phyloP scores from a whole-genome alignment of 2,113 vertebrate genomes.

The Triplophysa rosa region DNA sequence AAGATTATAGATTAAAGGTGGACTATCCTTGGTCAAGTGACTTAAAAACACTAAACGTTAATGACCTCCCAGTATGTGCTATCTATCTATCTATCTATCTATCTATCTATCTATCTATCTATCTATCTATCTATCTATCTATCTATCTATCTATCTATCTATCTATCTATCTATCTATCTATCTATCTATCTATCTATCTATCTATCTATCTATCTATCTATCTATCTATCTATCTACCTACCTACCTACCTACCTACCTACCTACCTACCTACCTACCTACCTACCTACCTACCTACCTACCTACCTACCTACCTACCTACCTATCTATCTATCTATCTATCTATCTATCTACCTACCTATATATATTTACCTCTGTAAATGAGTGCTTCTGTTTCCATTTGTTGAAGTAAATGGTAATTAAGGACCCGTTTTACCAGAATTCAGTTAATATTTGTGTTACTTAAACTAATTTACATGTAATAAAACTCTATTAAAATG shows the following conservation, averaged over 20 bases:
- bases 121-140: background rate
- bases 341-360: too few species aligned
- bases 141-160: background rate
- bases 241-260: too few species aligned
- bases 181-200: background rate
- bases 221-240: too few species aligned
- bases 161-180: background rate
- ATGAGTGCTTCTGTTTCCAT: background rate
- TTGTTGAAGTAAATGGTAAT: background rate
- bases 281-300: too few species aligned
- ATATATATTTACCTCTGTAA: background rate
- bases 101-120: background rate
- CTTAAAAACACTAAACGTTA: slow-evolving; percentile 26
- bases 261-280: too few species aligned
- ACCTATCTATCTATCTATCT: too few species aligned
- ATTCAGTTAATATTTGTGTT: background rate
- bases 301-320: too few species aligned
- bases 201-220: too few species aligned
- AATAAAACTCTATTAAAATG: background rate
- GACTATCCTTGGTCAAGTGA: slow-evolving; percentile 12
- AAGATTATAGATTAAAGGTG: slow-evolving; percentile 53
- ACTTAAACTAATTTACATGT: slow-evolving; percentile 15
- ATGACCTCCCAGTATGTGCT: background rate
- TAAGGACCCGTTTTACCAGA: slow-evolving; percentile 6
- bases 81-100: background rate